These are phyloP conservation scores for Mesorhabditis belari DNA, from an alignment of 2,888 invertebrate species.

Conservation along the genomic window DNA sequence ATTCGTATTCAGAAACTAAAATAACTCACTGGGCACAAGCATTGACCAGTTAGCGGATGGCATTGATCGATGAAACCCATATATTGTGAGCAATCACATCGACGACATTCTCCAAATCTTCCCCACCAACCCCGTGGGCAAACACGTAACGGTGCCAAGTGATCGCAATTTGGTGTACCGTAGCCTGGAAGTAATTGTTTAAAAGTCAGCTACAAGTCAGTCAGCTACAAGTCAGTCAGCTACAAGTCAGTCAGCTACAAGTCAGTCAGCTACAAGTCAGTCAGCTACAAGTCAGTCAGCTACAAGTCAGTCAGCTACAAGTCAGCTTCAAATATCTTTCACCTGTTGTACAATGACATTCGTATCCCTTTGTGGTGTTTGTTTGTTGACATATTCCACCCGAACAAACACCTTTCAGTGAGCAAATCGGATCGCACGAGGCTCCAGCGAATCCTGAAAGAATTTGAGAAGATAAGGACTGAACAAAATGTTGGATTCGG, in stretches of 20 bases:
- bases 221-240: no score
- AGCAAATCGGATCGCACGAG: conserved; percentile 40
- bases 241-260: no score
- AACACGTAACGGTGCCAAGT: conserved; percentile 18
- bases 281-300: no score
- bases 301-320: no score
- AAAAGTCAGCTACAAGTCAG: no score
- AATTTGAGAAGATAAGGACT: background rate
- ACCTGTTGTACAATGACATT: conserved; percentile 37
- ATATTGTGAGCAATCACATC: conserved; percentile 31
- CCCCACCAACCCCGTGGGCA: conserved; percentile 50
- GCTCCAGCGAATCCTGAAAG: conserved; percentile 40
- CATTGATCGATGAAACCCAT: conserved; percentile 40
- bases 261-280: no score
- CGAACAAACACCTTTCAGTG: conserved; percentile 38
- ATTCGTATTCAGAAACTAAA: background rate
- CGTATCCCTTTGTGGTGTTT: conserved; percentile 39
- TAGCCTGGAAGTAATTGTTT: no score
- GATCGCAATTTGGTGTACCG: conserved; percentile 50
- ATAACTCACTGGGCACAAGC: conserved; percentile 21
- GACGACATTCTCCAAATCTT: conserved; percentile 29
- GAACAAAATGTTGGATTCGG: no score
- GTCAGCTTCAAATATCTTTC: background rate
- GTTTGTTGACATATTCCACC: conserved; percentile 30
- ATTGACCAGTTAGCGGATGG: conserved; percentile 36